Evolutionary conservation across 2,888 invertebrate species (phyloP), one percentile per base, ranked within the genome.

Genomic region (Agriotes lineatus): DNA sequence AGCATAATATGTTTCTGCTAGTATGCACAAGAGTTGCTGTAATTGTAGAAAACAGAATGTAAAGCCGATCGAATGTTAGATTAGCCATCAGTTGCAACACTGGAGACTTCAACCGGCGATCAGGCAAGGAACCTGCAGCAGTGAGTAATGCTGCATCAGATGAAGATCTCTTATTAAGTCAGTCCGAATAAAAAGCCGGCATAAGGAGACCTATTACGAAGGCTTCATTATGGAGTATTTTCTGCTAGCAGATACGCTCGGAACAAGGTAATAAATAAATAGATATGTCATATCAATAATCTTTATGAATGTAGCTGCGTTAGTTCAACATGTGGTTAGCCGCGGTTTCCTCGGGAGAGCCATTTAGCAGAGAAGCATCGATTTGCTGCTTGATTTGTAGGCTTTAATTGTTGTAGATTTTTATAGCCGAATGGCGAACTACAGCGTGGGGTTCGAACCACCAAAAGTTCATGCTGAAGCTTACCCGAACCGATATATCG

Each of bases 231-330:
- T 1, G 16, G 35, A 19, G 9, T 39, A 35, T 39, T 14, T 39
- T 39, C 10, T 35, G 12, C 37, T 22, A 9, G 33, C 2, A 42
- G 0, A 59, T n/a, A 18, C 42, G 44, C 59, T 7, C 35, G 16
- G 19, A 37, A 50, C 61, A 48, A 50, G 61, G 48, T 48, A 20
- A 61, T 61, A 61, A 61, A 48, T 61, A 48, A 48, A 48, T 22
- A 20, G 35, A 16, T 37, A 7, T 25, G 37, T 61, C 61, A 61
- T 61, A 61, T 61, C 61, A 61, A 50, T 48, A 61, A 61, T 61
- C 50, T 61, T 61, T 16, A 61, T 50, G 61, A 45, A 35, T 9
- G n/a, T n/a, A 33, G 44, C 33, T 59, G n/a, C 44, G 45, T 18
- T 30, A 45, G 42, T 45, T 22, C 30, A 59, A 44, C 45, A 59